Evolutionary conservation across 2,888 invertebrate species (phyloP).

Genomic region (Pseudococcus viburni): DNA sequence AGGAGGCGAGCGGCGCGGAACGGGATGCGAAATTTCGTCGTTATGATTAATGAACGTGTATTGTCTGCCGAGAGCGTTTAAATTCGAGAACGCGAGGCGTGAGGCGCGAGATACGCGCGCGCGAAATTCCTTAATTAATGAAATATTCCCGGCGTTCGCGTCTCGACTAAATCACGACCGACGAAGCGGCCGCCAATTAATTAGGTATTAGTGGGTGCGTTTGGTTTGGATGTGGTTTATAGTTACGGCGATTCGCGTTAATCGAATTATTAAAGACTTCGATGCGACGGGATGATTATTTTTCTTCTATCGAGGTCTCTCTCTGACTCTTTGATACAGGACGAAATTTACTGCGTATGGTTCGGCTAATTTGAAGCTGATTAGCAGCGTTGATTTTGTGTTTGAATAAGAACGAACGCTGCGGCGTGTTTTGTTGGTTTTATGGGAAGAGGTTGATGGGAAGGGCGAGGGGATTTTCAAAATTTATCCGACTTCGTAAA

Average conservation of each 20-base stretch:
- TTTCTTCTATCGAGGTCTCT: too few species aligned
- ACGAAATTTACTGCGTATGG: too few species aligned
- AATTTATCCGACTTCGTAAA: too few species aligned
- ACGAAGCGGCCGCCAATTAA: slow-evolving; percentile 2
- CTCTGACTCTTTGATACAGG: too few species aligned
- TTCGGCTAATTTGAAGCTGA: too few species aligned
- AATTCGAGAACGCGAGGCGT: neutral
- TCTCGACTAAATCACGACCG: slow-evolving; percentile 14
- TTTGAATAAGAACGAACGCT: too few species aligned
- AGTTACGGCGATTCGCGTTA: neutral
- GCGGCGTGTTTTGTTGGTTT: too few species aligned
- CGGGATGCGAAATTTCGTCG: slow-evolving; percentile 2
- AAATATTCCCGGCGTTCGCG: neutral
- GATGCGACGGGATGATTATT: too few species aligned
- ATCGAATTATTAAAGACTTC: neutral
- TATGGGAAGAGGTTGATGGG: too few species aligned
- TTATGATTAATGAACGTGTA: slow-evolving; percentile 39
- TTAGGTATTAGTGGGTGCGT: slow-evolving; percentile 9
- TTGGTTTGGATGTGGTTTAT: neutral
- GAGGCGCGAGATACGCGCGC: neutral
- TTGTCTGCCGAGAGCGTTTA: slow-evolving; percentile 17
- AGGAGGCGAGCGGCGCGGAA: neutral
- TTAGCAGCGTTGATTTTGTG: too few species aligned
- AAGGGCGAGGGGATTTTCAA: too few species aligned
- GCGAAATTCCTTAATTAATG: slow-evolving; percentile 18